phyloP scores from a whole-genome alignment of 2,888 invertebrate species.

The Dioctria rufipes region DNA sequence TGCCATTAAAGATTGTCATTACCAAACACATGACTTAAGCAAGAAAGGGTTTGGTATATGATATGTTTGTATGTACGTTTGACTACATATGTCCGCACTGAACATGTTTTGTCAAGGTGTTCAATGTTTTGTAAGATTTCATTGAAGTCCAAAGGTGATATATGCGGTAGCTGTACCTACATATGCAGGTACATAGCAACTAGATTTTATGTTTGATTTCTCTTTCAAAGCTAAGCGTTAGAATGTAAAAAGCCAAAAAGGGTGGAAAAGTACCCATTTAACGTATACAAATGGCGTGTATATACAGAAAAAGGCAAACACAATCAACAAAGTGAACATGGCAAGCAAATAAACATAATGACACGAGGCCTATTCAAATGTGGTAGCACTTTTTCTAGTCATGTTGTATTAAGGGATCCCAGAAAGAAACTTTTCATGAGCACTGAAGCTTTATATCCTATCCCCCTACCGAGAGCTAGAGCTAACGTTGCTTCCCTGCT shows the following conservation, averaged over 20 bases:
- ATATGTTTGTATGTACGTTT: no score
- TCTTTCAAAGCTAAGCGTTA: slow-evolving; percentile 20
- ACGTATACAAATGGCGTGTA: slow-evolving; percentile 36
- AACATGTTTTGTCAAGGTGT: background rate
- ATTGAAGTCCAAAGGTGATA: background rate
- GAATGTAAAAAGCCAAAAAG: slow-evolving; percentile 23
- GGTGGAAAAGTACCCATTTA: slow-evolving; percentile 36
- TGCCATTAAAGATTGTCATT: slow-evolving; percentile 46
- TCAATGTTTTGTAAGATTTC: background rate
- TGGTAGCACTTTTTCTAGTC: slow-evolving; percentile 55
- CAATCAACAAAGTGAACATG: slow-evolving; percentile 53
- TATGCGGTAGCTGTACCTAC: no score
- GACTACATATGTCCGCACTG: background rate
- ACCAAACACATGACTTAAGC: slow-evolving; percentile 28
- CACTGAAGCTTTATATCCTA: slow-evolving; percentile 33
- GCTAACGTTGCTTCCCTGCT: slow-evolving; percentile 5
- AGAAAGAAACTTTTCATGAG: slow-evolving; percentile 41
- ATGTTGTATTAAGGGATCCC: slow-evolving; percentile 54
- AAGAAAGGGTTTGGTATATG: background rate
- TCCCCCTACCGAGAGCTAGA: slow-evolving; percentile 11
- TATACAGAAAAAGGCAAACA: slow-evolving; percentile 43
- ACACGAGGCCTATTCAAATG: slow-evolving; percentile 57
- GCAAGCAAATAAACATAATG: slow-evolving; percentile 57
- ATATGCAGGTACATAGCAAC: slow-evolving; percentile 1
- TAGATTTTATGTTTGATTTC: slow-evolving; percentile 1